Conservation (phyloP, 2,797 vertebrate genomes). For the Clamator glandarius region DNA sequence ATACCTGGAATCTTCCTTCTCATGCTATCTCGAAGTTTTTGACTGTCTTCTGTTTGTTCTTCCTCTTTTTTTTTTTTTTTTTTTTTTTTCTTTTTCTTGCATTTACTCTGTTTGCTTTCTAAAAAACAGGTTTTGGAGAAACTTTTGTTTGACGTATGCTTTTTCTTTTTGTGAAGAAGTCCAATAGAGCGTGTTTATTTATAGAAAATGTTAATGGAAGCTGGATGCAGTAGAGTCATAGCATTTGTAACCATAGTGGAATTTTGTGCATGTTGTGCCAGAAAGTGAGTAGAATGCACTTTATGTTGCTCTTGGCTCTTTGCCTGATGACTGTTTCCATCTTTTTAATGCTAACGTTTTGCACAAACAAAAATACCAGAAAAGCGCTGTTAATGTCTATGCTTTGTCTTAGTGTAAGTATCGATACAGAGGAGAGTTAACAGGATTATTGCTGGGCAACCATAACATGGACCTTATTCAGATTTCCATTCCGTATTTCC, state of each 20-base stretch:
- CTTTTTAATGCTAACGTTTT: slow-evolving; percentile 11
- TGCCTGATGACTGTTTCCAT: slow-evolving; percentile 64
- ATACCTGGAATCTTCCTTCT: slow-evolving; percentile 82
- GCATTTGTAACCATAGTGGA: slow-evolving; percentile 48
- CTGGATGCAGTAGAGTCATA: slow-evolving; percentile 31
- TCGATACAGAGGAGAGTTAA: slow-evolving; percentile 75
- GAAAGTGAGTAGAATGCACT: slow-evolving; percentile 68
- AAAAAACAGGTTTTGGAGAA: slow-evolving; percentile 55
- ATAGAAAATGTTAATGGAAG: slow-evolving; percentile 59
- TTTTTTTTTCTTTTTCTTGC: slow-evolving; percentile 36
- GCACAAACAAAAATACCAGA: neutral
- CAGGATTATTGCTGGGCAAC: slow-evolving; percentile 60
- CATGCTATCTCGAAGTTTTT: slow-evolving; percentile 67
- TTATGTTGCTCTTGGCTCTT: slow-evolving; percentile 75
- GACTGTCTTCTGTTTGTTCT: slow-evolving; percentile 69
- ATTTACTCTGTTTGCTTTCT: slow-evolving; percentile 65
- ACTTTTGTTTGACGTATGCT: slow-evolving; percentile 52
- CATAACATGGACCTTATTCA: slow-evolving; percentile 80
- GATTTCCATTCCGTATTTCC: slow-evolving; percentile 29
- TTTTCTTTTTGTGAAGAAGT: slow-evolving; percentile 57
- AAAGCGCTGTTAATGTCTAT: neutral
- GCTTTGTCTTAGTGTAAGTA: neutral
- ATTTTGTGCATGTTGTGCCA: slow-evolving; percentile 78
- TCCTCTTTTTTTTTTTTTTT: neutral
- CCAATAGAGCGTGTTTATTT: slow-evolving; percentile 69